Conservation (phyloP, 2,888 invertebrate species). For the Corbicula japonica region DNA sequence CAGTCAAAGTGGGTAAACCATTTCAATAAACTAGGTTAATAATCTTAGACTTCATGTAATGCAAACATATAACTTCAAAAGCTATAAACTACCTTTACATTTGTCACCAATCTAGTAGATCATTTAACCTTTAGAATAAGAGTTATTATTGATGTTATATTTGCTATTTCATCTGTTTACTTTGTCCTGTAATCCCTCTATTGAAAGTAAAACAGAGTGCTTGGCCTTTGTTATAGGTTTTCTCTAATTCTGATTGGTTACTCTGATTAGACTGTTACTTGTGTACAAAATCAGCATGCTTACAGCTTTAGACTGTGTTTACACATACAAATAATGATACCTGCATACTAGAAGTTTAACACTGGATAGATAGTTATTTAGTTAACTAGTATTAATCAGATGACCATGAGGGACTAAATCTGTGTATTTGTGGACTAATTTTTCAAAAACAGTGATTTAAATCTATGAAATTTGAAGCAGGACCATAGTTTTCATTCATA, state of each 20-base stretch:
- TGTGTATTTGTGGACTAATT: too few relatives aligned
- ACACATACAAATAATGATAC: conserved; percentile 64
- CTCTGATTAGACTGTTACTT: conserved; percentile 49
- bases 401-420: conserved; percentile 30
- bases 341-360: conserved; percentile 64
- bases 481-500: conserved; percentile 48
- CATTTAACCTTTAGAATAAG: conserved; percentile 51
- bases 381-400: conserved; percentile 65
- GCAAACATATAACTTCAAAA: conserved; percentile 12
- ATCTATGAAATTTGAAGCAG: conserved; percentile 28
- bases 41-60: too few relatives aligned
- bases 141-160: conserved; percentile 61
- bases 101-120: conserved; percentile 35
- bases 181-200: conserved; percentile 60
- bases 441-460: too few relatives aligned
- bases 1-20: too few relatives aligned
- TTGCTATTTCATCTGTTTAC: conserved; percentile 64
- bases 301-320: conserved; percentile 65
- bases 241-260: conserved; percentile 49
- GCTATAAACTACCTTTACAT: conserved; percentile 23
- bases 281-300: conserved; percentile 59
- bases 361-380: conserved; percentile 61
- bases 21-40: too few relatives aligned
- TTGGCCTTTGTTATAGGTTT: conserved; percentile 57
- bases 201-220: conserved; percentile 46